Conservation (phyloP, 1,140 invertebrate species). For the Apis dorsata region DNA sequence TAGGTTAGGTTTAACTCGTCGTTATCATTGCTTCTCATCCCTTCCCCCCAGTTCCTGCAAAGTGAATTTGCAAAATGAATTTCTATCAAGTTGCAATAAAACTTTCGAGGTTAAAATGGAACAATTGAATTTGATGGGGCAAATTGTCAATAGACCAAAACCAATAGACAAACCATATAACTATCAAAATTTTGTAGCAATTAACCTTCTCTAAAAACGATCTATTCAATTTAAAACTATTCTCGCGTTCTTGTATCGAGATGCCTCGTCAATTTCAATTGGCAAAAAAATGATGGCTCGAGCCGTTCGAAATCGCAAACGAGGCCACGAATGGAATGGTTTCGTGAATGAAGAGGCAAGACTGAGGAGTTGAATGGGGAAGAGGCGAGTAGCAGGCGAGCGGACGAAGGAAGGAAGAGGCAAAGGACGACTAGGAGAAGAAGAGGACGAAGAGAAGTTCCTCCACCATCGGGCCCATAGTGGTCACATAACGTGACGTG, state of each 20-base stretch:
- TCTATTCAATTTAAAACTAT: too few relatives aligned
- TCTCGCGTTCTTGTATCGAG: neutral
- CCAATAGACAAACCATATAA: too few relatives aligned
- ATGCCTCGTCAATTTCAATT: neutral
- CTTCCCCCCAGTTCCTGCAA: too few relatives aligned
- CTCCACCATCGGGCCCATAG: conserved; percentile 63
- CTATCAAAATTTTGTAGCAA: too few relatives aligned
- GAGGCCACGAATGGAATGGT: neutral
- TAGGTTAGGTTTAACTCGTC: too few relatives aligned
- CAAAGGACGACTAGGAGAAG: conserved; percentile 52
- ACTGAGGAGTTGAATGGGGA: conserved; percentile 41
- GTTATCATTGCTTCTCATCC: too few relatives aligned
- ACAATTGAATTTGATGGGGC: too few relatives aligned
- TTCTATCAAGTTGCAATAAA: too few relatives aligned
- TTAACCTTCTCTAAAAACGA: neutral
- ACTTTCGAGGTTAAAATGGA: too few relatives aligned
- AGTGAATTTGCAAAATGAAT: too few relatives aligned
- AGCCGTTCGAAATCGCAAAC: conserved; percentile 41
- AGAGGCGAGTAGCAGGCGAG: conserved; percentile 44
- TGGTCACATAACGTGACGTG: conserved; percentile 76
- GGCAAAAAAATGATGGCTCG: neutral
- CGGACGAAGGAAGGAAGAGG: conserved; percentile 39
- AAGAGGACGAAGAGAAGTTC: conserved; percentile 50
- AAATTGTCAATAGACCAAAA: too few relatives aligned
- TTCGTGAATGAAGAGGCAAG: conserved; percentile 53